phyloP scores from a whole-genome alignment of 2,797 vertebrate species.

The Poeciliopsis infans region DNA sequence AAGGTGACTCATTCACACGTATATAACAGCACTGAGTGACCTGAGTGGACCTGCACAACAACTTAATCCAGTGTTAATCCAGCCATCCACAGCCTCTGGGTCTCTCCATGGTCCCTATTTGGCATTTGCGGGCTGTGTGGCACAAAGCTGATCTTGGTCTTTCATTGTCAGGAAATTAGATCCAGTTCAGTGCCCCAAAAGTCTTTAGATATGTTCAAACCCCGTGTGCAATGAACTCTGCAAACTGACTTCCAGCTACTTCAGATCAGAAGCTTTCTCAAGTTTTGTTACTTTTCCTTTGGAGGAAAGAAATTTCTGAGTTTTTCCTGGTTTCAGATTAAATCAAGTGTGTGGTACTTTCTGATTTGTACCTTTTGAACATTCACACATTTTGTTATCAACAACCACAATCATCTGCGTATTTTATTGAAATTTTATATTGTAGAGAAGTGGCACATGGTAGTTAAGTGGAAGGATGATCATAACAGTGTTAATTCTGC shows the following conservation, averaged over 20 bases:
- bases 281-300: not conserved
- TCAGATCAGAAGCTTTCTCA: slow-evolving; percentile 4
- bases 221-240: slow-evolving; percentile 23
- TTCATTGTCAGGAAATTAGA: slow-evolving; percentile 49
- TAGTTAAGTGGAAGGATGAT: not conserved
- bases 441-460: not conserved
- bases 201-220: slow-evolving; percentile 43
- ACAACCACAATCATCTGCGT: not conserved
- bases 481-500: not conserved
- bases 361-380: not conserved
- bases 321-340: not conserved
- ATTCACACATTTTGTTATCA: not conserved
- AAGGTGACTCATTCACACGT: slow-evolving; percentile 49
- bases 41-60: slow-evolving; percentile 43
- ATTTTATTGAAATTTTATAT: not conserved
- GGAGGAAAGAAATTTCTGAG: not conserved
- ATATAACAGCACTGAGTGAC: slow-evolving; percentile 32
- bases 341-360: not conserved
- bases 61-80: slow-evolving; percentile 71
- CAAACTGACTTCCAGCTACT: slow-evolving; percentile 11
- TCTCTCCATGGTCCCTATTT: slow-evolving; percentile 25
- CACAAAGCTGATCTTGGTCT: slow-evolving; percentile 58
- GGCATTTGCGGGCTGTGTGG: slow-evolving; percentile 42
- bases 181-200: slow-evolving; percentile 21
- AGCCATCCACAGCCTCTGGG: slow-evolving; percentile 29